Conservation (phyloP, 2,113 vertebrate species). For the Origma solitaria region DNA sequence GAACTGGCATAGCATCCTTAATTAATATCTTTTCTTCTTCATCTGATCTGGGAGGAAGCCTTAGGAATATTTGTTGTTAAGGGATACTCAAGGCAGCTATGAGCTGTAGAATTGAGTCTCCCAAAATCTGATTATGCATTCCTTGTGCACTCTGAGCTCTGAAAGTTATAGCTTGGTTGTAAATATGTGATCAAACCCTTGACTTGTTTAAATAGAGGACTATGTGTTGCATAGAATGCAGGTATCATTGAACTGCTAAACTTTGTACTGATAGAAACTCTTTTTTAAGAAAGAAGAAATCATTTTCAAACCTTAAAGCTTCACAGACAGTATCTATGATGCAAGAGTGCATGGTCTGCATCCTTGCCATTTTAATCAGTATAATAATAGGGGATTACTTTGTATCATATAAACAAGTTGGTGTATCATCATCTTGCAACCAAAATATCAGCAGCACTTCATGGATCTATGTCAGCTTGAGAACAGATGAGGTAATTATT, state of each 20-base stretch:
- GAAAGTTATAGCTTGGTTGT: not conserved
- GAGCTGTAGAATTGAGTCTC: not conserved
- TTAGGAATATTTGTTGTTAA: slow-evolving; percentile 31
- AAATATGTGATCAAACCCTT: not conserved
- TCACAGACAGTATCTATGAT: not conserved
- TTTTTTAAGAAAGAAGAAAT: not conserved
- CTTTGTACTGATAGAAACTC: not conserved
- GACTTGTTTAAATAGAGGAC: not conserved
- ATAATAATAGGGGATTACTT: not conserved
- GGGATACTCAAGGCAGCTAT: slow-evolving; percentile 8
- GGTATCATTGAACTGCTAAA: not conserved
- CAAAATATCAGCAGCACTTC: not conserved
- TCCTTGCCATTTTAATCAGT: not conserved
- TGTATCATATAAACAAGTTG: not conserved
- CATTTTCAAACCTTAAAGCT: not conserved
- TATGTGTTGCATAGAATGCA: not conserved
- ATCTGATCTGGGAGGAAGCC: not conserved
- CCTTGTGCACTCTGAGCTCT: not conserved
- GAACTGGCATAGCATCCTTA: not conserved
- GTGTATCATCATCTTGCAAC: not conserved
- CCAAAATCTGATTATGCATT: slow-evolving; percentile 12
- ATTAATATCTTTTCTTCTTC: slow-evolving; percentile 19
- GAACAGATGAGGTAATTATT: not conserved
- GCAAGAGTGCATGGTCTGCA: not conserved
- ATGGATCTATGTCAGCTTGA: not conserved